Conservation (phyloP, 2,888 invertebrate species). For the Alcis repandata region DNA sequence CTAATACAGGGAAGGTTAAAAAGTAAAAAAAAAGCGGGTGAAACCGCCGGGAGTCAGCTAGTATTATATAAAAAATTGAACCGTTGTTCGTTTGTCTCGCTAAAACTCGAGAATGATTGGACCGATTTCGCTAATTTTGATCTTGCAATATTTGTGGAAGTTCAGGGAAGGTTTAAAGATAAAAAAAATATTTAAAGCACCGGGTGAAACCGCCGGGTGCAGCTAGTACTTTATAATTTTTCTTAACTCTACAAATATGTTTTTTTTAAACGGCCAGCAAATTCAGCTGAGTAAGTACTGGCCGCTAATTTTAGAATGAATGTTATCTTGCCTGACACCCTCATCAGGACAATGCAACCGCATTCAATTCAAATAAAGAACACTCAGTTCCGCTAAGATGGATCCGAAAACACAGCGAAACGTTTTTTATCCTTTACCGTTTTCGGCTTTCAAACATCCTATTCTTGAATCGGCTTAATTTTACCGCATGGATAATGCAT, state of each 20-base stretch:
- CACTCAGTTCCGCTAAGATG: constrained; percentile 77
- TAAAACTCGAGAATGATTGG: no score
- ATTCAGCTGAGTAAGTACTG: not conserved
- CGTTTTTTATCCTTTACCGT: constrained; percentile 54
- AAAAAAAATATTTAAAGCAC: no score
- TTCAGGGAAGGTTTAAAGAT: no score
- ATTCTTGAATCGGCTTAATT: constrained; percentile 66
- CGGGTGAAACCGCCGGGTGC: no score
- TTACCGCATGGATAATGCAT: constrained; percentile 76
- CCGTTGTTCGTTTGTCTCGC: no score
- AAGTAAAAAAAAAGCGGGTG: no score
- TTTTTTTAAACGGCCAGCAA: not conserved
- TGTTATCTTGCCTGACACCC: constrained; percentile 36
- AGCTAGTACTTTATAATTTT: no score
- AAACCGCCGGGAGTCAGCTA: no score
- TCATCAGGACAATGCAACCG: constrained; percentile 55
- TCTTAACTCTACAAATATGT: not conserved
- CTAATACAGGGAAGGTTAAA: no score
- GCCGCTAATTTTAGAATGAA: constrained; percentile 7
- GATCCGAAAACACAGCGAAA: constrained; percentile 70
- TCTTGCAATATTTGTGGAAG: no score
- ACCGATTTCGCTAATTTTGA: no score
- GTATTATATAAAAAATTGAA: no score
- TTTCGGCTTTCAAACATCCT: constrained; percentile 66
- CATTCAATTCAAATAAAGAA: constrained; percentile 75